phyloP scores from a whole-genome alignment of 1,140 invertebrate genomes.

The Calephelis nemesis region DNA sequence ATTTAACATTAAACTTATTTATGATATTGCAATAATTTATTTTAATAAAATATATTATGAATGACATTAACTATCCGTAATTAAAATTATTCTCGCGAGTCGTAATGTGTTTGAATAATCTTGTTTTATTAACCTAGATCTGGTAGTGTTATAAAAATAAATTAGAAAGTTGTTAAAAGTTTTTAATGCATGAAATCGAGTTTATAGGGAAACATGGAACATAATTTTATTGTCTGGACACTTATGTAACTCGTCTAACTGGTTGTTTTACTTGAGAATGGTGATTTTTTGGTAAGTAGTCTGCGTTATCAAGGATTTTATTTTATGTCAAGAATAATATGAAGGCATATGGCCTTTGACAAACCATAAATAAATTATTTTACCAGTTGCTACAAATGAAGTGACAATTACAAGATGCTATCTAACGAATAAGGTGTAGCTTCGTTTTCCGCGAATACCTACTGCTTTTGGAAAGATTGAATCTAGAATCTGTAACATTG shows the following conservation, averaged over 20 bases:
- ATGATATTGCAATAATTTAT: not conserved
- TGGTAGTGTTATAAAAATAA: not conserved
- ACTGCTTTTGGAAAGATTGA: no score
- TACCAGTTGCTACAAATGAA: no score
- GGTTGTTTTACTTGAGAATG: not conserved
- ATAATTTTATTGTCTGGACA: conserved; percentile 1
- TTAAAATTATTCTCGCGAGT: not conserved
- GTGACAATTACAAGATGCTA: no score
- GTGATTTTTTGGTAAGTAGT: not conserved
- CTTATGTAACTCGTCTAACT: conserved; percentile 1
- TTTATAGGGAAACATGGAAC: conserved; percentile 4
- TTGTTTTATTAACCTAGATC: conserved; percentile 9
- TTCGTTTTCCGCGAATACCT: no score
- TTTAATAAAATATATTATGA: not conserved
- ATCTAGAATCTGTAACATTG: no score
- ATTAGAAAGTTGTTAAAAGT: conserved; percentile 6
- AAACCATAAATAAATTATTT: no score
- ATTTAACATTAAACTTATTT: not conserved
- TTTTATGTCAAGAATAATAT: no score
- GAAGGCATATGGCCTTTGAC: no score
- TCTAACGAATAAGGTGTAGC: no score
- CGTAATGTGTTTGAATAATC: conserved; percentile 7
- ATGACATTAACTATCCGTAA: conserved; percentile 3
- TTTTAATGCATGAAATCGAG: not conserved
- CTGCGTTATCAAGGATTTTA: not conserved